Evolutionary conservation across 2,888 invertebrate species (phyloP).

Genomic region (Bugula neritina): DNA sequence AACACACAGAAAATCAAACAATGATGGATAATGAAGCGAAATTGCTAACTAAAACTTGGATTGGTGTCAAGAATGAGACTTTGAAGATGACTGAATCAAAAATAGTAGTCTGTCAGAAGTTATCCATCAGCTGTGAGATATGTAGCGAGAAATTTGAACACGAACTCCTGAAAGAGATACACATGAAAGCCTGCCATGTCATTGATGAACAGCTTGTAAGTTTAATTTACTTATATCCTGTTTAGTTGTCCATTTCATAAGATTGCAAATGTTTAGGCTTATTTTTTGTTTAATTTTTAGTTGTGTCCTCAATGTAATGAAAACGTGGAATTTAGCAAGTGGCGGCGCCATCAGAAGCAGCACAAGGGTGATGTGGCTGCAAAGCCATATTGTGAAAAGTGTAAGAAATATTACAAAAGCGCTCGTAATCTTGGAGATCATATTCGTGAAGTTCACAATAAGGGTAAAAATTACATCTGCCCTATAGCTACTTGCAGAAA

Average conservation of each 20-base stretch:
- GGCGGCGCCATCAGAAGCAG: background rate
- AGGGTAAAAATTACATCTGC: background rate
- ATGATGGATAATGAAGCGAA: no score
- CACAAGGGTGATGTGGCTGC: background rate
- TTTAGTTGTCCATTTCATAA: no score
- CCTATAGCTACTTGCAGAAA: background rate
- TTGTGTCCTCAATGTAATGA: background rate
- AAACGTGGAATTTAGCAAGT: background rate
- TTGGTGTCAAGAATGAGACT: no score
- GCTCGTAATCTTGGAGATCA: background rate
- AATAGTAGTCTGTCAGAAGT: background rate
- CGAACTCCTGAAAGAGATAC: conserved; percentile 16
- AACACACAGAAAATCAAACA: no score
- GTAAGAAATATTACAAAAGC: conserved; percentile 9
- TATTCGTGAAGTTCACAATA: background rate
- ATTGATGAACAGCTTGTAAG: background rate
- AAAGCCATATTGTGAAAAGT: background rate
- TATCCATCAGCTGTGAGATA: background rate
- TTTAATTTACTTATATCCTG: no score
- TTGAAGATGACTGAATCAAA: no score
- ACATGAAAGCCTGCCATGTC: background rate
- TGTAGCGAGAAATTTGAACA: background rate
- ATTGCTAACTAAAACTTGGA: no score
- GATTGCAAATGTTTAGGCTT: no score
- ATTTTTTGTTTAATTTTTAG: background rate